Base-by-base conservation (phyloP, 2,113 vertebrate genomes). In the Gasterosteus aculeatus region DNA sequence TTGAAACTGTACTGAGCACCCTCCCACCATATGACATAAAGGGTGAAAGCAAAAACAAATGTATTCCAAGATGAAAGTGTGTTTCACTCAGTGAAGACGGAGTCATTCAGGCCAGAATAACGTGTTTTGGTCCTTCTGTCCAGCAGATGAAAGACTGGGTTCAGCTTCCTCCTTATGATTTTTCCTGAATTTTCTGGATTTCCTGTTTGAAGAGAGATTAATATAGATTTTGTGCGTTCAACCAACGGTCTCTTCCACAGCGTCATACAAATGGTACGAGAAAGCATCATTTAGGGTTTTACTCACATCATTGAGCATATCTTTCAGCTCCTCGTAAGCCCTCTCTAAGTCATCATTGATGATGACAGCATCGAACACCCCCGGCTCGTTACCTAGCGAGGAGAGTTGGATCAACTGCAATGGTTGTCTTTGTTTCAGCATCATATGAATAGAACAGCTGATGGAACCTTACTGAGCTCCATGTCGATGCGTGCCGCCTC, bases 341-440 rank as follows among this genome's bases (percentile, higher is more conserved):
- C 85, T 81, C 16, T 99, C 96, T 87, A 98, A 85, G 77, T 96
- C 93, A 66, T 99, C 95, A 2, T 99, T 99, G 77, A 99, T 66
- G 72, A 99, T 97, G 62, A 98, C 88, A 66, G 95, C 19, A 85
- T 99, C 96, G 0, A 99, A 99, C n/a, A 98, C 89, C 57, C 96
- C 96, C 0, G 96, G 95, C 81, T 99, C 96, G 77, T 96, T 96
- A 90, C 96, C 96, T 98, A 26, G 2, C 82, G 76, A 69, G 19
- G 1, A 64, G 1, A 71, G 26, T 5, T 39, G 1, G 65, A 42
- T 63, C 1, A 77, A 26, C 15, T 26, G 4, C 8, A 26, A 2
- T 18, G 22, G 3, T 26, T 59, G 8, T 44, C 38, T 66, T 57
- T 47, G 11, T 2, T 60, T 38, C 11, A 10, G 38, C 5, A 26